phyloP scores from a whole-genome alignment of 2,113 vertebrate species.

The Dicerorhinus sumatrensis region DNA sequence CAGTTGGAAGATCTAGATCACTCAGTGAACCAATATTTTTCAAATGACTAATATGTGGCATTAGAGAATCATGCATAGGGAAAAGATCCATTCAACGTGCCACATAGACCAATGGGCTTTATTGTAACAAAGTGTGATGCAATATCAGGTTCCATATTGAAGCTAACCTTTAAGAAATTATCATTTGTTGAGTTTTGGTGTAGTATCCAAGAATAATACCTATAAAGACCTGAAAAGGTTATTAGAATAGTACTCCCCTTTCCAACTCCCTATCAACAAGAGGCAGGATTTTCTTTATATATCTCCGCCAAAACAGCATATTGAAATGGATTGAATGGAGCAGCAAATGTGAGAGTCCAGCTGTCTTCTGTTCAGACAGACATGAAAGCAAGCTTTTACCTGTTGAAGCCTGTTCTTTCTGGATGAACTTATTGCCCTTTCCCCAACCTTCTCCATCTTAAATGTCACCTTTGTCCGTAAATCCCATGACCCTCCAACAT shows the following conservation, averaged over 20 bases:
- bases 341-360: not conserved
- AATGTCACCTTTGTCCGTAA: accelerated
- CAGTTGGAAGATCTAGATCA: accelerated
- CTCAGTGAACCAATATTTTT: not conserved
- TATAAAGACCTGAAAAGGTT: not conserved
- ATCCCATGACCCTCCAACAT: not conserved
- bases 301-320: no score
- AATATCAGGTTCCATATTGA: not conserved
- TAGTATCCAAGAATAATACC: not conserved
- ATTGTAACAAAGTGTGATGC: not conserved
- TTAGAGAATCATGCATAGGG: accelerated
- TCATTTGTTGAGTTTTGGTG: not conserved
- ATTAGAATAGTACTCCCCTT: not conserved
- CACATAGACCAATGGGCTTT: accelerated
- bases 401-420: not conserved
- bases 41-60: accelerated
- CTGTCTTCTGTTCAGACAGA: not conserved
- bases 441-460: not conserved
- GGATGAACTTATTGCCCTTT: accelerated
- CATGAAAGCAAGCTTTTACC: not conserved
- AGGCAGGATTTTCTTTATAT: not conserved
- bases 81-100: not conserved
- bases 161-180: not conserved
- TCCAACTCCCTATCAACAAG: not conserved
- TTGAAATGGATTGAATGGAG: not conserved